phyloP scores from a whole-genome alignment of 2,797 vertebrate species.

The Molossus molossus region DNA sequence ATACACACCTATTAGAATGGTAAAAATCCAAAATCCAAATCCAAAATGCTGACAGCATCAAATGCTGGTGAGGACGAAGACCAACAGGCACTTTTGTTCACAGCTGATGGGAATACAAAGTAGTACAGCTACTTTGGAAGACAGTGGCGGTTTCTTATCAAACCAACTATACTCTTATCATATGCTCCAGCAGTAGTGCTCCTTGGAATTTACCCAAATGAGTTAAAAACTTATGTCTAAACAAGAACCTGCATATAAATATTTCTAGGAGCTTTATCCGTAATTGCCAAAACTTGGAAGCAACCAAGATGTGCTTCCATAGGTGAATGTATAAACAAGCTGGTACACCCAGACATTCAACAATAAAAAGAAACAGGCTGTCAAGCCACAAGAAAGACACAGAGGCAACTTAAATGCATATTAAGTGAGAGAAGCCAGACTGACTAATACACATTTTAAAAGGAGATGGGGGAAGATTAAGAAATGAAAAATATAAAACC shows the following conservation, averaged over 20 bases:
- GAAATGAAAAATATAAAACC: neutral
- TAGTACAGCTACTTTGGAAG: neutral
- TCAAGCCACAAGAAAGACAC: neutral
- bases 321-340: neutral
- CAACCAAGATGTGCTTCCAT: neutral
- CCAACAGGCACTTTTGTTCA: neutral
- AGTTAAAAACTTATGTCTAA: neutral
- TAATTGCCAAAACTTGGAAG: neutral
- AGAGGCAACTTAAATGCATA: neutral
- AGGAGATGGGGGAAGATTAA: neutral
- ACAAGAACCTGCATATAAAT: neutral
- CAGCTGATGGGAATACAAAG: neutral
- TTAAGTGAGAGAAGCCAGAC: neutral
- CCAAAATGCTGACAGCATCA: neutral
- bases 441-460: neutral
- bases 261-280: neutral
- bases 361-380: neutral
- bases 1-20: neutral
- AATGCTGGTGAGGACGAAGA: neutral
- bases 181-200: neutral
- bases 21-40: neutral
- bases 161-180: neutral
- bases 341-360: neutral
- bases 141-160: neutral
- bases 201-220: slow-evolving; percentile 7